phyloP scores from a whole-genome alignment of 1,140 invertebrate species.

The Apis laboriosa region DNA sequence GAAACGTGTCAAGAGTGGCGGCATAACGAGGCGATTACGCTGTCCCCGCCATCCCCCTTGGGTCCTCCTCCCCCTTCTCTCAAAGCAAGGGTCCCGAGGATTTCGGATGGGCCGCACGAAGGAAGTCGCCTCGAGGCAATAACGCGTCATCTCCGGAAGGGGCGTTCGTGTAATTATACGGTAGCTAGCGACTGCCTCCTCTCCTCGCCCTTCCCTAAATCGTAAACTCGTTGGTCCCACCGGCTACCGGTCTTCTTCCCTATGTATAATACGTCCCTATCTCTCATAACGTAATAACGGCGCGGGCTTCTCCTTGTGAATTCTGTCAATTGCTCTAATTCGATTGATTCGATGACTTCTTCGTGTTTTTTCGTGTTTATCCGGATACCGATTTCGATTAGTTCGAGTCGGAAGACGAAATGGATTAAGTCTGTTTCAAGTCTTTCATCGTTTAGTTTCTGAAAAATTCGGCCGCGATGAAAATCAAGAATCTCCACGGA shows the following conservation, averaged over 20 bases:
- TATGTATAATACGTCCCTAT: conserved; percentile 75
- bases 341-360: neutral
- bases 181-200: conserved; percentile 72
- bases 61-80: conserved; percentile 29
- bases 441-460: too few relatives aligned
- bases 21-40: conserved; percentile 70
- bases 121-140: conserved; percentile 69
- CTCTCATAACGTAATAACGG: conserved; percentile 77
- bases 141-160: conserved; percentile 69
- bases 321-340: conserved; percentile 45
- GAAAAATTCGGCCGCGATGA: too few relatives aligned
- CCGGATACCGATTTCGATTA: too few relatives aligned
- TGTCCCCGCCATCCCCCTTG: conserved; percentile 54
- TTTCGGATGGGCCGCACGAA: conserved; percentile 67
- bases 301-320: conserved; percentile 30
- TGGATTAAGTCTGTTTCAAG: too few relatives aligned
- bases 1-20: conserved; percentile 49
- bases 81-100: conserved; percentile 58
- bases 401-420: too few relatives aligned
- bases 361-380: too few relatives aligned
- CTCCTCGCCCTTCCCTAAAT: conserved; percentile 64
- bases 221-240: conserved; percentile 75
- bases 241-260: conserved; percentile 77
- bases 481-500: too few relatives aligned
- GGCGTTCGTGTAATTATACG: conserved; percentile 79